Conservation (phyloP, 2,797 vertebrate species). For the Chelon auratus region DNA sequence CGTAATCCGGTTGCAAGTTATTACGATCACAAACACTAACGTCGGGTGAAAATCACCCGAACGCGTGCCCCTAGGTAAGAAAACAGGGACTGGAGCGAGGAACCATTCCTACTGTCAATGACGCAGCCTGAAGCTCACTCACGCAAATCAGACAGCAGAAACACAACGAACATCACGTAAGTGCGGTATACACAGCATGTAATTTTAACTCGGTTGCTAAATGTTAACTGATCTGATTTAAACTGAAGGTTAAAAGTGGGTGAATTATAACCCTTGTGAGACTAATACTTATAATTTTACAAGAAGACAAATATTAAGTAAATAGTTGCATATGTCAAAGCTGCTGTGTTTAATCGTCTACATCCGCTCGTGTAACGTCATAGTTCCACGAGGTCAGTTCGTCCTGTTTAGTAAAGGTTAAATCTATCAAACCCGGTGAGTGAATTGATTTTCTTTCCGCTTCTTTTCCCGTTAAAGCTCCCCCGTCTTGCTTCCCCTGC, state of each 20-base stretch:
- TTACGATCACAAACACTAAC: no score
- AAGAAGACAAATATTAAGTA: background rate
- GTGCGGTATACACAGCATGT: background rate
- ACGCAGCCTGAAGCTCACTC: no score
- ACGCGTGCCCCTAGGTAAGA: no score
- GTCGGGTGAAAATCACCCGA: no score
- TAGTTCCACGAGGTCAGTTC: background rate
- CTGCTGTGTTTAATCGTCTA: background rate
- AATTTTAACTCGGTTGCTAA: background rate
- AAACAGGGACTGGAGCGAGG: no score
- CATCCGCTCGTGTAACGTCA: no score
- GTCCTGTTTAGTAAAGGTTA: background rate
- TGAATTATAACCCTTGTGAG: background rate
- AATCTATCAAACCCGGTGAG: background rate
- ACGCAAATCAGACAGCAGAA: no score
- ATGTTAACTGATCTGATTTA: background rate
- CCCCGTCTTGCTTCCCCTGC: constrained; percentile 5
- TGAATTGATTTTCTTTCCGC: background rate
- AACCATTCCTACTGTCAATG: no score
- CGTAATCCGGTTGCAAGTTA: no score
- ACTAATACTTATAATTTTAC: no score
- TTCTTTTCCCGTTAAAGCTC: constrained; percentile 7
- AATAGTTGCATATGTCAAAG: background rate
- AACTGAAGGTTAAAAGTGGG: background rate
- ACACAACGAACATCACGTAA: no score